Conservation (phyloP, 1,140 invertebrate species). For the Nebria ingens region DNA sequence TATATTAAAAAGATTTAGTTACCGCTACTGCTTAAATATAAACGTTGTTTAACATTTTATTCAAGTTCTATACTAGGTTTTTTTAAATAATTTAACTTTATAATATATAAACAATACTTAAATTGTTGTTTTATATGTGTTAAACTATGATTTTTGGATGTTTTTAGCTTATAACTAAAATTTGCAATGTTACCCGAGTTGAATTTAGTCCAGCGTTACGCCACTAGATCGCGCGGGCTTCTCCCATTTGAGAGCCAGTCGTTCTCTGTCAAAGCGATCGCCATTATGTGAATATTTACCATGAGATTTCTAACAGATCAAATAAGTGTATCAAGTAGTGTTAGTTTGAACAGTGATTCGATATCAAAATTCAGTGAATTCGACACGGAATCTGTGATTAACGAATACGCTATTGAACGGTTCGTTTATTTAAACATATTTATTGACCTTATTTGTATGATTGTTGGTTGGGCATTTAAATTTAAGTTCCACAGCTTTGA, state of each 20-base stretch:
- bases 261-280: not conserved
- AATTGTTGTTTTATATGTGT: too few relatives aligned
- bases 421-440: too few relatives aligned
- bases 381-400: constrained; percentile 41
- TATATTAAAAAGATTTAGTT: too few relatives aligned
- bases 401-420: constrained; percentile 42
- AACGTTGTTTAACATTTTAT: too few relatives aligned
- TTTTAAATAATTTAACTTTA: too few relatives aligned
- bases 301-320: not conserved
- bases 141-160: not conserved
- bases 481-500: not conserved
- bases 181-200: not conserved
- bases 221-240: not conserved
- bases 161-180: not conserved
- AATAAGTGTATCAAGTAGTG: not conserved
- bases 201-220: not conserved
- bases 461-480: not conserved
- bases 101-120: too few relatives aligned
- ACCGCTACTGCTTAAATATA: too few relatives aligned
- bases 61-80: too few relatives aligned
- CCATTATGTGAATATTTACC: not conserved
- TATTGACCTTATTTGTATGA: constrained; percentile 11
- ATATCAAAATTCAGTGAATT: constrained; percentile 46
- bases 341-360: constrained; percentile 36
- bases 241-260: not conserved